phyloP scores from a whole-genome alignment of 2,888 invertebrate species.

The Invenusta paracnida region DNA sequence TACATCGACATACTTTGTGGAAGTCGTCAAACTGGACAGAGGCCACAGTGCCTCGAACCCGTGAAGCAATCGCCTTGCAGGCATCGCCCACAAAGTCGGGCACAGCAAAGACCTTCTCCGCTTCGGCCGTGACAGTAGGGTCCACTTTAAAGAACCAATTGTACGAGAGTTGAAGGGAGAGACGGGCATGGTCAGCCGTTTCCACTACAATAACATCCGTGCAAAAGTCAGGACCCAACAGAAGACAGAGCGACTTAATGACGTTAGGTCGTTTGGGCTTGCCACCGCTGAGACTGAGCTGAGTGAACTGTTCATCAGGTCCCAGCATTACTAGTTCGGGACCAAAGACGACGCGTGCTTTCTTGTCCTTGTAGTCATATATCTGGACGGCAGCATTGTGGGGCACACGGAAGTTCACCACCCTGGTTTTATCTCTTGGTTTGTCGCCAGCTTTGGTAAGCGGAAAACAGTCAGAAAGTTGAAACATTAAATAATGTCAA shows the following conservation, averaged over 20 bases:
- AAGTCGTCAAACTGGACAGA: constrained; percentile 55
- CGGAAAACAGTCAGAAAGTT: too few relatives aligned
- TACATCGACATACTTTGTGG: constrained; percentile 49
- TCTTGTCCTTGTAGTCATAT: constrained; percentile 54
- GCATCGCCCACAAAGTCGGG: constrained; percentile 58
- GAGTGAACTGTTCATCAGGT: constrained; percentile 56
- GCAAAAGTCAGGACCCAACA: constrained; percentile 58
- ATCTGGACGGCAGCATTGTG: constrained; percentile 57
- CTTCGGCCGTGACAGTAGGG: constrained; percentile 33
- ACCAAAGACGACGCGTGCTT: constrained; percentile 54
- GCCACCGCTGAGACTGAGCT: constrained; percentile 56
- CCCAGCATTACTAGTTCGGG: constrained; percentile 56
- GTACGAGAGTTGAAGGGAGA: constrained; percentile 46
- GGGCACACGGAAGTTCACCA: constrained; percentile 54
- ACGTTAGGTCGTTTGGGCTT: constrained; percentile 55
- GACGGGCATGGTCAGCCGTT: constrained; percentile 56
- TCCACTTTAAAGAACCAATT: constrained; percentile 43
- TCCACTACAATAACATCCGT: constrained; percentile 56
- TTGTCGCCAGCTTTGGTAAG: too few relatives aligned
- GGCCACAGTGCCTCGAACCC: constrained; percentile 53
- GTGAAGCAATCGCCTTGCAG: constrained; percentile 53
- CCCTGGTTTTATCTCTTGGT: constrained; percentile 44
- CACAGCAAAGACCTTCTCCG: constrained; percentile 52
- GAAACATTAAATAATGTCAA: too few relatives aligned
- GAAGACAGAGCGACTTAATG: constrained; percentile 53